Percentiles rank a stretch among this genome's conserved stretches.
phyloP scores from a whole-genome alignment of 2,888 invertebrate species.

The Cryptocheilus praepositus region DNA sequence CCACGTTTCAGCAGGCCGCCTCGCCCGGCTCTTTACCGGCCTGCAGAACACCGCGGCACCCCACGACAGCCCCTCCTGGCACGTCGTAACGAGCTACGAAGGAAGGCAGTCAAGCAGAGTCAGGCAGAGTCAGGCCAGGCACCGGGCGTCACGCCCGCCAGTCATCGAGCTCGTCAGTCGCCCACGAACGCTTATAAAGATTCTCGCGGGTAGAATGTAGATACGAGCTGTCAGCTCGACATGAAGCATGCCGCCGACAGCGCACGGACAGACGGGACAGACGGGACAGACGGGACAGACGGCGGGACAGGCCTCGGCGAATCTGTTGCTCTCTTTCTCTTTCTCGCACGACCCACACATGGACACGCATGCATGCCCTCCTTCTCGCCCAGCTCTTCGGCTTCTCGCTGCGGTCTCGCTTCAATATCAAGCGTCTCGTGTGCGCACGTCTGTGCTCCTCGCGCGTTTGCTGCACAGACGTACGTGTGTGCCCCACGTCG shows the following conservation, averaged over 20 bases:
- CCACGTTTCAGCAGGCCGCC: neutral
- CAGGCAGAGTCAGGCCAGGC: constrained; percentile 53
- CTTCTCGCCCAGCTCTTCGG: too few relatives aligned
- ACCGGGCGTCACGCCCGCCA: constrained; percentile 64
- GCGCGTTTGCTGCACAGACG: neutral
- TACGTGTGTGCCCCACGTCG: constrained; percentile 35
- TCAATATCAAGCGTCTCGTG: neutral
- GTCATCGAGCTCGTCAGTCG: constrained; percentile 66
- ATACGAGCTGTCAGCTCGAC: constrained; percentile 64
- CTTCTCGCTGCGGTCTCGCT: neutral
- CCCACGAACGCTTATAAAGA: constrained; percentile 65
- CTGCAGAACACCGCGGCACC: neutral
- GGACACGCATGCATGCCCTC: neutral
- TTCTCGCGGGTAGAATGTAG: constrained; percentile 63
- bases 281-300: constrained; percentile 52
- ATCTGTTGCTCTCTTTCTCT: constrained; percentile 45
- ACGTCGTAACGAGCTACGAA: constrained; percentile 60
- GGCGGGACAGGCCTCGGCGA: constrained; percentile 46
- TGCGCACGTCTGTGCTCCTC: constrained; percentile 23
- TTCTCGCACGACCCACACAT: constrained; percentile 11
- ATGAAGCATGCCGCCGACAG: constrained; percentile 62
- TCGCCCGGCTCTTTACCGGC: neutral
- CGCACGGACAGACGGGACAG: constrained; percentile 53
- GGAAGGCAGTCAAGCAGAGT: constrained; percentile 55
- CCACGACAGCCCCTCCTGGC: constrained; percentile 33